These are phyloP conservation scores for Flexamia atlantica DNA, from an alignment of 2,888 invertebrate genomes.

Conservation along the genomic window DNA sequence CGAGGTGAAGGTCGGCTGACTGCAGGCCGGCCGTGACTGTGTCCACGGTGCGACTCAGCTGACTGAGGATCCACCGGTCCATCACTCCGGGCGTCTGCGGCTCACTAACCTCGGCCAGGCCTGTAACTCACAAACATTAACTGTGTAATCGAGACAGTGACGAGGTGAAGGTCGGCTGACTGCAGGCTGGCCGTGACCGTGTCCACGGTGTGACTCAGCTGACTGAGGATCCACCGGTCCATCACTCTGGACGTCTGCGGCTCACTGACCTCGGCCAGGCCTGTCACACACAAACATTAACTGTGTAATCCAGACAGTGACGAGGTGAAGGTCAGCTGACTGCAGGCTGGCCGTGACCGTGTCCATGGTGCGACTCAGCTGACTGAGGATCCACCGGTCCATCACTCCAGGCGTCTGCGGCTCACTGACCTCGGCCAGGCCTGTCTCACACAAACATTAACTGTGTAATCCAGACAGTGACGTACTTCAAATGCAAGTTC, in stretches of 20 bases:
- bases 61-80: conserved; percentile 93
- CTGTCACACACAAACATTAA: not conserved
- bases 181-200: conserved; percentile 83
- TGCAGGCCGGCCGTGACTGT: conserved; percentile 83
- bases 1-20: conserved; percentile 84
- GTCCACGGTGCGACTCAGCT: conserved; percentile 82
- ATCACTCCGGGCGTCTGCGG: conserved; percentile 73
- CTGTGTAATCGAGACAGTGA: no score
- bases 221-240: conserved; percentile 93
- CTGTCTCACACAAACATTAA: not conserved
- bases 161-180: conserved; percentile 84
- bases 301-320: no score
- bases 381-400: conserved; percentile 93
- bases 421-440: not conserved
- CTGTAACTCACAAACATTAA: no score
- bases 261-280: not conserved
- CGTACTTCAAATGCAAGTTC: no score
- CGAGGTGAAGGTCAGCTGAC: conserved; percentile 84
- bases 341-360: conserved; percentile 83
- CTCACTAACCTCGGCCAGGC: not conserved
- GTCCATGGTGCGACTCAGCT: conserved; percentile 82
- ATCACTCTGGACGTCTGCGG: conserved; percentile 73
- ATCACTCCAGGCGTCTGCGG: conserved; percentile 73
- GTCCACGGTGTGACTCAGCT: conserved; percentile 82
- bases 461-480: no score